Evolutionary conservation across 2,113 vertebrate species (phyloP), one percentile per base, ranked within the genome.

Genomic region (Aramus guarauna): DNA sequence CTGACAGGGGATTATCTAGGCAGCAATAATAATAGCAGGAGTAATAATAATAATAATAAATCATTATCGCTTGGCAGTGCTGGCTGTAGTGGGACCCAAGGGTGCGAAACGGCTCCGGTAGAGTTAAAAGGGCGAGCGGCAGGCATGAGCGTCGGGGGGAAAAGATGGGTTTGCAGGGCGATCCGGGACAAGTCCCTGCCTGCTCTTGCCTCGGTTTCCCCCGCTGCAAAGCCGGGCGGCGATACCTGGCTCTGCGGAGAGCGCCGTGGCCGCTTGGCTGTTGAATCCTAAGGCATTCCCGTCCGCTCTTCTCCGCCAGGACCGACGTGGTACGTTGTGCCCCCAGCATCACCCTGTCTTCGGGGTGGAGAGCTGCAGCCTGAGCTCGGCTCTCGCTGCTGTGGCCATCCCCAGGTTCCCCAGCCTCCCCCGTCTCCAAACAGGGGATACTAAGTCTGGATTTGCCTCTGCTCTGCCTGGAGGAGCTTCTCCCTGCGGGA

Each of bases 1-100:
- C 92, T 93, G 95, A 90, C 90, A 85, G 62, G 71, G 85, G 50
- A 95, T 96, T 92, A 73, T 91, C 96, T 90, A 90, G 92, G 90
- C 88, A 82, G 88, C 75, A 84, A 74, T 78, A 96, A 92, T 92
- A 96, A 93, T 80, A 95, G 68, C 89, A 87, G 56, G 76, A 75
- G 85, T 94, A 92, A 87, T 94, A 94, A 91, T 79, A 86, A 94
- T 91, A 74, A 78, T 56, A 82, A 73, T 86, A 95, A 95, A 95
- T 96, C 88, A 94, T 88, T 74, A 86, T 45, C 53, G 3, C 83
- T 92, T 83, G 95, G 55, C 88, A 59, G 50, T 92, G 68, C 91
- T 89, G 85, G 24, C 83, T 96, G 59, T 32, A 59, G 79, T 52
- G 64, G 48, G 83, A 90, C 91, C 48, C 83, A 64, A 55, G 83